phyloP scores from a whole-genome alignment of 2,888 invertebrate genomes.

The Coelopa pilipes region DNA sequence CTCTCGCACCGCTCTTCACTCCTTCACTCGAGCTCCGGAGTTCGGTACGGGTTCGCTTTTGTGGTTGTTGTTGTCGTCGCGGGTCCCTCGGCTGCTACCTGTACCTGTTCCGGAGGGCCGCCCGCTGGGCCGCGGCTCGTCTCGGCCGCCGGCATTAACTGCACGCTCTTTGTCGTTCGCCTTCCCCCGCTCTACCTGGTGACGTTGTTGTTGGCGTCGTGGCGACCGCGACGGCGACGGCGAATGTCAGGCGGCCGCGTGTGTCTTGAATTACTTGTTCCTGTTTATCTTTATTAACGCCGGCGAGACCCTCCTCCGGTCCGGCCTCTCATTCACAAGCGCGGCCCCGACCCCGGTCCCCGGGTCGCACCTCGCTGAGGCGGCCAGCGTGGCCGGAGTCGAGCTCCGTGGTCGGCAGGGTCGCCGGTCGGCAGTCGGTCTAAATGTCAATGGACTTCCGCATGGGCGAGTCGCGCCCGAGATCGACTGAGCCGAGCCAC shows the following conservation, averaged over 20 bases:
- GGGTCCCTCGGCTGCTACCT: background rate
- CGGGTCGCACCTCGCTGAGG: too few relatives aligned
- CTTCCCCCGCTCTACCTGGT: background rate
- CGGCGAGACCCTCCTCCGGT: background rate
- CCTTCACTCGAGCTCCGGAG: too few relatives aligned
- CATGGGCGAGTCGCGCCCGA: constrained; percentile 52
- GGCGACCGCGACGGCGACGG: too few relatives aligned
- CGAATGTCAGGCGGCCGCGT: background rate
- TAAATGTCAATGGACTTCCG: constrained; percentile 62
- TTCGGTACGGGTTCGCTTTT: too few relatives aligned
- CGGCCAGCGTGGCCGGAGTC: background rate
- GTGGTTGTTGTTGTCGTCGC: too few relatives aligned
- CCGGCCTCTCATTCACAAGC: background rate
- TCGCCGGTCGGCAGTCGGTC: constrained; percentile 35
- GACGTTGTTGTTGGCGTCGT: background rate
- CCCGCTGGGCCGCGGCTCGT: background rate
- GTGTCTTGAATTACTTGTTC: constrained; percentile 23
- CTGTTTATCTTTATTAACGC: constrained; percentile 22
- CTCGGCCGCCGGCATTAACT: background rate
- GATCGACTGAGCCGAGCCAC: background rate
- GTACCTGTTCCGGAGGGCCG: background rate
- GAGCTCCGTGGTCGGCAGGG: background rate
- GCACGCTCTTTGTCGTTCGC: background rate
- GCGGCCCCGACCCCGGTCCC: too few relatives aligned
- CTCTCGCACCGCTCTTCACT: background rate